Percentiles rank a stretch among this genome's conserved stretches.
Conservation (phyloP, 2,113 vertebrate species). For the Protobothrops mucrosquamatus region DNA sequence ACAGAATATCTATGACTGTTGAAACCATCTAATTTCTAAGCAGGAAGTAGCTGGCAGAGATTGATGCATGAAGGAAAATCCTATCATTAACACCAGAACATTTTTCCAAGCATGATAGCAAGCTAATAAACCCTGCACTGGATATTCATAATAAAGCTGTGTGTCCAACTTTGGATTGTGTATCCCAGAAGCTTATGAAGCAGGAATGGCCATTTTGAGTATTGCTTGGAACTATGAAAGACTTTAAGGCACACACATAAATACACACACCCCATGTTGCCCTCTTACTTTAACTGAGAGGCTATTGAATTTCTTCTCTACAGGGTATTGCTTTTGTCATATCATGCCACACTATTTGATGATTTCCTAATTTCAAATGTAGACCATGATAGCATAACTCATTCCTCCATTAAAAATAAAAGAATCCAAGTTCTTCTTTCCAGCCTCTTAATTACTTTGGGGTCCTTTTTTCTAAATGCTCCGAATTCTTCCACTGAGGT, state of each 20-base stretch:
- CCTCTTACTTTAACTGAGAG: neutral
- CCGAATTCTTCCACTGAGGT: neutral
- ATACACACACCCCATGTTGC: neutral
- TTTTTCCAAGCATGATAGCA: neutral
- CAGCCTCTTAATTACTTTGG: conserved; percentile 4
- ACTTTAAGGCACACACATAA: neutral
- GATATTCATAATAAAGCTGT: neutral
- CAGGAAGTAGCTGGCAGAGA: neutral
- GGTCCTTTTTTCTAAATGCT: neutral
- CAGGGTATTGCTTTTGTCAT: conserved; percentile 1
- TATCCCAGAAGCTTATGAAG: neutral
- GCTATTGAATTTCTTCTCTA: neutral
- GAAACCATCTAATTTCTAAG: neutral
- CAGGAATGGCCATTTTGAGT: neutral
- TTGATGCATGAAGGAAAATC: neutral
- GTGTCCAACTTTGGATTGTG: neutral
- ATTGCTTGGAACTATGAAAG: neutral
- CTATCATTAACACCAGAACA: neutral
- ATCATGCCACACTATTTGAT: neutral
- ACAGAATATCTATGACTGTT: neutral
- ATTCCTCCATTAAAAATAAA: conserved; percentile 10
- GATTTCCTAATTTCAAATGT: conserved; percentile 9
- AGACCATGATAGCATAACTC: conserved; percentile 1
- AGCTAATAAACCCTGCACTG: neutral
- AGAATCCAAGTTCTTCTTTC: neutral